Evolutionary conservation across 2,888 invertebrate genomes (phyloP).

Genomic region (Dolomedes plantarius): DNA sequence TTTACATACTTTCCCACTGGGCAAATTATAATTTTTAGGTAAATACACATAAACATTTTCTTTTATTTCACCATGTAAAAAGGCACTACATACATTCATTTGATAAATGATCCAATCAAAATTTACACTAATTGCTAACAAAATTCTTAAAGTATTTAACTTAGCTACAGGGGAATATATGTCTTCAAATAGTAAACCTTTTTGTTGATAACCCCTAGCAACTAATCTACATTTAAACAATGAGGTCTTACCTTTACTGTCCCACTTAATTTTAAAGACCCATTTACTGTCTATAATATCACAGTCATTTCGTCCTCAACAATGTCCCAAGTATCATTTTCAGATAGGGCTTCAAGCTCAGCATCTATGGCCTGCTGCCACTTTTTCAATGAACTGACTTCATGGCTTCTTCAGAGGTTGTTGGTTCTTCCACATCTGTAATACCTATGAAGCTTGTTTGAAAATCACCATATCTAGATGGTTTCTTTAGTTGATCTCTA

Average conservation of each 20-base stretch:
- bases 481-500: neutral
- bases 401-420: neutral
- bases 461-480: neutral
- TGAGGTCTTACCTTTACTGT: too few species aligned
- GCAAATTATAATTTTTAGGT: neutral
- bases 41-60: neutral
- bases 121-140: neutral
- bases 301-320: neutral
- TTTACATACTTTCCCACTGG: too few species aligned
- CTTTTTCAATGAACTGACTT: neutral
- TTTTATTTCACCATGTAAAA: slow-evolving; percentile 3
- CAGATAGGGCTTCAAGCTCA: neutral
- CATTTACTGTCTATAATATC: too few species aligned
- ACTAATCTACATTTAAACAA: too few species aligned
- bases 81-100: slow-evolving; percentile 14
- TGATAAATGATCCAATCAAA: neutral
- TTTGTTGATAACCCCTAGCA: too few species aligned
- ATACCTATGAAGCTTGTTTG: neutral
- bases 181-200: too few species aligned
- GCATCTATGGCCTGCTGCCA: neutral
- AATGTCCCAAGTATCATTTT: neutral
- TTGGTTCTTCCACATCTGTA: too few species aligned
- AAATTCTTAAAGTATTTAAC: too few species aligned
- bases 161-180: too few species aligned
- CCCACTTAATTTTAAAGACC: too few species aligned